Evolutionary conservation across 2,797 vertebrate species (phyloP).

Genomic region (Zonotrichia albicollis): DNA sequence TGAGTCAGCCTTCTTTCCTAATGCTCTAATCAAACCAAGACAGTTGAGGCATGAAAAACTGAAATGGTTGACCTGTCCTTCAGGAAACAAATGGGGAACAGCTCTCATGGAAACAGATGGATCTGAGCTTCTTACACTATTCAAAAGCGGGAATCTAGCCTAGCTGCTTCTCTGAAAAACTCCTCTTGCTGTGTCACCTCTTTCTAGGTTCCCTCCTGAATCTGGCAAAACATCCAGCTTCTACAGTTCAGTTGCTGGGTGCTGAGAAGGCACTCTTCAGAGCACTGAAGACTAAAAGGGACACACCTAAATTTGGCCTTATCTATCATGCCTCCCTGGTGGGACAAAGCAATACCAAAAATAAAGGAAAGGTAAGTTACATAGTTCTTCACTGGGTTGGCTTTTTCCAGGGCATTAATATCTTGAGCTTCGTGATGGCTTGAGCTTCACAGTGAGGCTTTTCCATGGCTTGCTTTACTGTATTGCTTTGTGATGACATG

Average conservation of each 20-base stretch:
- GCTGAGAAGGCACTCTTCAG: slow-evolving; percentile 97
- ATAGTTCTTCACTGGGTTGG: not conserved
- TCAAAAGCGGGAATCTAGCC: not conserved
- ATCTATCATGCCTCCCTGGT: slow-evolving; percentile 98
- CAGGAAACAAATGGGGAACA: not conserved
- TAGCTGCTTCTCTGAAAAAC: not conserved
- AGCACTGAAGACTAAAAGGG: slow-evolving; percentile 91
- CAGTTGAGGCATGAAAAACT: not conserved
- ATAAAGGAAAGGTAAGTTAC: slow-evolving; percentile 92
- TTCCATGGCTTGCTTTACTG: not conserved
- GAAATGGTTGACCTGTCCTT: not conserved
- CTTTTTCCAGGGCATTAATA: not conserved
- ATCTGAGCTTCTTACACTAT: not conserved
- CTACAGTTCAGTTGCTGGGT: slow-evolving; percentile 95
- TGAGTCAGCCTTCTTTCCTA: not conserved
- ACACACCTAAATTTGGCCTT: slow-evolving; percentile 97
- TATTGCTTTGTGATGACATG: not conserved
- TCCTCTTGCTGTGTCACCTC: not conserved
- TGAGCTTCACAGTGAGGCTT: not conserved
- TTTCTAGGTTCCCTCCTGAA: slow-evolving; percentile 91
- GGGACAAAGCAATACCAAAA: slow-evolving; percentile 93
- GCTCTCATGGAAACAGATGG: not conserved
- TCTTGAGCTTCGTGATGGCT: not conserved
- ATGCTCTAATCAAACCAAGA: not conserved
- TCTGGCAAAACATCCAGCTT: slow-evolving; percentile 96